These are phyloP conservation scores for Limnothrissa miodon DNA, from an alignment of 2,113 vertebrate species.

Conservation along the genomic window DNA sequence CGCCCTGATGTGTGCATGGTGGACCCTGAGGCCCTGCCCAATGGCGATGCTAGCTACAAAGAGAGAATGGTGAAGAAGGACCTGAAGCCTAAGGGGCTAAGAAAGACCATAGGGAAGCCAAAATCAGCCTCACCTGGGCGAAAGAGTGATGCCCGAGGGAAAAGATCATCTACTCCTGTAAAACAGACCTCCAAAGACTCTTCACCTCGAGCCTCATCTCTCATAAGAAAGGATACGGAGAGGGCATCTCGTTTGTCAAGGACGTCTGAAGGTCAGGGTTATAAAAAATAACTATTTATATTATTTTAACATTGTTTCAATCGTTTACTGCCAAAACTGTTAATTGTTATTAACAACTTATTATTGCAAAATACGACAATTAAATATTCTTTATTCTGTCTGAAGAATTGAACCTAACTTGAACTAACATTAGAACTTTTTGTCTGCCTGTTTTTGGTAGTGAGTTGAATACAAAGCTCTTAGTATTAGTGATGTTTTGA, in stretches of 20 bases:
- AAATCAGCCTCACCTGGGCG: conserved; percentile 87
- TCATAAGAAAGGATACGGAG: conserved; percentile 78
- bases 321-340: not conserved
- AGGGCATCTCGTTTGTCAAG: conserved; percentile 72
- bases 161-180: conserved; percentile 81
- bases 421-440: not conserved
- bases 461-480: not conserved
- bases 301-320: conserved; percentile 25
- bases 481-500: not conserved
- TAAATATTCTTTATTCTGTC: not conserved
- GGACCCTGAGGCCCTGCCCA: conserved; percentile 86
- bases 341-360: not conserved
- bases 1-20: conserved; percentile 97
- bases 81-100: conserved; percentile 79
- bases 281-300: conserved; percentile 64
- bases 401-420: not conserved
- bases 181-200: conserved; percentile 78
- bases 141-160: conserved; percentile 79
- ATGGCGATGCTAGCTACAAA: conserved; percentile 73
- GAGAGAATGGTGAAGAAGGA: conserved; percentile 87
- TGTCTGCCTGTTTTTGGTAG: not conserved
- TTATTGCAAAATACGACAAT: not conserved
- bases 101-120: conserved; percentile 78
- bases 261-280: conserved; percentile 67
- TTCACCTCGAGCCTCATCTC: conserved; percentile 71